phyloP scores from a whole-genome alignment of 2,888 invertebrate genomes.

The Lampropteryx suffumata region DNA sequence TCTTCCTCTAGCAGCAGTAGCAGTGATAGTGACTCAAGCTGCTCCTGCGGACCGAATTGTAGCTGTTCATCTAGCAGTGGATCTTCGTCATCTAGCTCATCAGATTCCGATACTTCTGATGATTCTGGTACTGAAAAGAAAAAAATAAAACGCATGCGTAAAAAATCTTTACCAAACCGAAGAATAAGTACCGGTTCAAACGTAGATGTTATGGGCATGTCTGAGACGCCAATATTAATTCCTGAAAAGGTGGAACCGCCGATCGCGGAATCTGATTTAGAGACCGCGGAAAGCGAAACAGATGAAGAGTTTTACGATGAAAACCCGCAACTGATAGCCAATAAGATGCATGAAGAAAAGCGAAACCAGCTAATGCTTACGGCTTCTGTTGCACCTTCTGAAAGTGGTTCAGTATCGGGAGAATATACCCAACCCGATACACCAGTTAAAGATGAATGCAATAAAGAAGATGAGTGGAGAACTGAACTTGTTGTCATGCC shows the following conservation, averaged over 20 bases:
- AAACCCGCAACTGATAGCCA: slow-evolving; percentile 89
- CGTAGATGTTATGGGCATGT: slow-evolving; percentile 78
- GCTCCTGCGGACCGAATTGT: slow-evolving; percentile 92
- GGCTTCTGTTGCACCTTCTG: slow-evolving; percentile 84
- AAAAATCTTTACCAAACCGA: slow-evolving; percentile 63
- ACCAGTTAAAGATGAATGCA: slow-evolving; percentile 55
- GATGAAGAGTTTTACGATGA: slow-evolving; percentile 95
- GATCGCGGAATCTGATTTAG: slow-evolving; percentile 91
- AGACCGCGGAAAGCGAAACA: slow-evolving; percentile 92
- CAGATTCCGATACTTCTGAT: slow-evolving; percentile 75
- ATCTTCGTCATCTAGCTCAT: slow-evolving; percentile 85
- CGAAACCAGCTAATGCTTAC: slow-evolving; percentile 86
- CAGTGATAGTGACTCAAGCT: slow-evolving; percentile 89
- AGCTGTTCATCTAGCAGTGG: slow-evolving; percentile 90
- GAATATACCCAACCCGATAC: slow-evolving; percentile 86
- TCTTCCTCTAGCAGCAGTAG: slow-evolving; percentile 90
- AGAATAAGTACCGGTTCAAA: slow-evolving; percentile 76
- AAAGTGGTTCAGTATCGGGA: slow-evolving; percentile 81
- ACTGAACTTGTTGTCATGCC: slow-evolving; percentile 47
- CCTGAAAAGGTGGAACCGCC: slow-evolving; percentile 82
- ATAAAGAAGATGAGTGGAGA: slow-evolving; percentile 6
- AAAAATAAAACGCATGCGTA: slow-evolving; percentile 62
- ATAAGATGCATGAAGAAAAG: slow-evolving; percentile 88
- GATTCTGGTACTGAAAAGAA: slow-evolving; percentile 69
- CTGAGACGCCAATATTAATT: slow-evolving; percentile 71